Evolutionary conservation across 2,113 vertebrate species (phyloP).

Genomic region (Turnix velox): DNA sequence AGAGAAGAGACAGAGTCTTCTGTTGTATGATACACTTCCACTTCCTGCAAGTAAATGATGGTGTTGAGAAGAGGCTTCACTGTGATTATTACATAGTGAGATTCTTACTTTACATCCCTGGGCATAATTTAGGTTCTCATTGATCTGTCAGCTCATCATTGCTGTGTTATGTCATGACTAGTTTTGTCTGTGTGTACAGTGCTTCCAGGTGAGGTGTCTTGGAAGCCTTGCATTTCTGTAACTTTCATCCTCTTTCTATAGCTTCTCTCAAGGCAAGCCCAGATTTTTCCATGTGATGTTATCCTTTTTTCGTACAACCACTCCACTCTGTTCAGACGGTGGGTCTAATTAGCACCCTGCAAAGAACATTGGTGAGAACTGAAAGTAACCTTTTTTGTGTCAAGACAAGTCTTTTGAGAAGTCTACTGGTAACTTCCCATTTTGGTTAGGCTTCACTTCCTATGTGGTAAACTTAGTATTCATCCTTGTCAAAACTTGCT

Average conservation of each 20-base stretch:
- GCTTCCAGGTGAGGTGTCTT: neutral
- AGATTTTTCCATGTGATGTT: neutral
- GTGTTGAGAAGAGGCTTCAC: neutral
- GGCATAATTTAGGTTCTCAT: neutral
- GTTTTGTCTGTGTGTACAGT: neutral
- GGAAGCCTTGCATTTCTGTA: neutral
- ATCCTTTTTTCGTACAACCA: neutral
- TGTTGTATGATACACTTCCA: neutral
- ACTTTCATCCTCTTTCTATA: fast-evolving
- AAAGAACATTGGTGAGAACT: neutral
- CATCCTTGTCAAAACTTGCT: neutral
- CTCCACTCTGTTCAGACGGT: neutral
- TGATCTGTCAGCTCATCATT: neutral
- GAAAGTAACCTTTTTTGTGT: neutral
- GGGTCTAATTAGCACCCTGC: neutral
- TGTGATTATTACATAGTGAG: neutral
- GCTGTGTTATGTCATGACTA: neutral
- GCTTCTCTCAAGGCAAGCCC: neutral
- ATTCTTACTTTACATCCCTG: neutral
- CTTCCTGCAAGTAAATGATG: neutral
- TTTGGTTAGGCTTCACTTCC: neutral
- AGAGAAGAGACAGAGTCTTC: neutral
- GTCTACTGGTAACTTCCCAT: neutral
- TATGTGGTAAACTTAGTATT: neutral
- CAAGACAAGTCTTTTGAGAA: neutral